phyloP scores from a whole-genome alignment of 2,888 invertebrate genomes.

The Ferrisia virgata region DNA sequence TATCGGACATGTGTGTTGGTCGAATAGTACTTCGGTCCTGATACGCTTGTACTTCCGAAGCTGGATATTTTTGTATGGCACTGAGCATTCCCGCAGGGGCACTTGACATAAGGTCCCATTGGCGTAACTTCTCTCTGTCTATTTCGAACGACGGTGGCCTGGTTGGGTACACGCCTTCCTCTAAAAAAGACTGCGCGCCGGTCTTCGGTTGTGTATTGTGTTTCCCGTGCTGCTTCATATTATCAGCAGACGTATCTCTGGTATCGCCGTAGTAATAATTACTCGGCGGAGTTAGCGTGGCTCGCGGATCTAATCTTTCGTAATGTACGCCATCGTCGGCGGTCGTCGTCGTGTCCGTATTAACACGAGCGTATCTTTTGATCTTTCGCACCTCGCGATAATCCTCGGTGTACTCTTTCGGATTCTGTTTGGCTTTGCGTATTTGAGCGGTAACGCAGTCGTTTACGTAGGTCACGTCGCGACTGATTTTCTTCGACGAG shows the following conservation, averaged over 20 bases:
- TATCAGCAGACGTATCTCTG: not conserved
- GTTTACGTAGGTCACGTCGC: conserved; percentile 78
- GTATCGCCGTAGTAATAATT: not conserved
- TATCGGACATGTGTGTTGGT: conserved; percentile 27
- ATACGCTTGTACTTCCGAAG: conserved; percentile 45
- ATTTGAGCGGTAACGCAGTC: conserved; percentile 53
- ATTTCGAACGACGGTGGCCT: conserved; percentile 56
- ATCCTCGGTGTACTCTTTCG: conserved; percentile 51
- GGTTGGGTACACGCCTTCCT: conserved; percentile 56
- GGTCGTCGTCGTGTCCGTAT: conserved; percentile 45
- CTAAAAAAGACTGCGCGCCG: conserved; percentile 55
- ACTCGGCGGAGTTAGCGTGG: conserved; percentile 58
- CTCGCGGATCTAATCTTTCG: conserved; percentile 59
- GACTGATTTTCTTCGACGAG: conserved; percentile 57
- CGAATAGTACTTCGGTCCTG: conserved; percentile 15
- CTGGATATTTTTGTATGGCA: conserved; percentile 48
- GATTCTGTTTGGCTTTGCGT: conserved; percentile 41
- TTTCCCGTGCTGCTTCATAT: conserved; percentile 45
- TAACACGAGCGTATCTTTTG: conserved; percentile 52
- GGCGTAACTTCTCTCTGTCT: conserved; percentile 79
- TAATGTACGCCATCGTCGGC: conserved; percentile 59
- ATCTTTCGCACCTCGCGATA: conserved; percentile 56
- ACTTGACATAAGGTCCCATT: conserved; percentile 87
- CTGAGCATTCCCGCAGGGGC: conserved; percentile 58
- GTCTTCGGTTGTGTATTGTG: conserved; percentile 45